phyloP scores from a whole-genome alignment of 2,888 invertebrate genomes.

The Nomada fucata region DNA sequence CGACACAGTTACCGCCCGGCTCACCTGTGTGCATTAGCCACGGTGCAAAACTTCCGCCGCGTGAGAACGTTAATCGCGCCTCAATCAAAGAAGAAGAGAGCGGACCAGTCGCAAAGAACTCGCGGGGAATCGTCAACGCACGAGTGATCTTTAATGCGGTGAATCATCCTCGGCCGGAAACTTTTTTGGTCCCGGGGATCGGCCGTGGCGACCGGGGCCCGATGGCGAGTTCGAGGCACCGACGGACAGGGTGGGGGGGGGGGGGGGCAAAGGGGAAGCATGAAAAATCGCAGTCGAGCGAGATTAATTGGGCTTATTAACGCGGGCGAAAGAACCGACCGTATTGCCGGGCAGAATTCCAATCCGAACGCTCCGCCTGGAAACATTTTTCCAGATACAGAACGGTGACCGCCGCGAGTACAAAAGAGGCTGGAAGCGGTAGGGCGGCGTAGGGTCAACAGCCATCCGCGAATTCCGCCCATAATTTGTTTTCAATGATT shows the following conservation, averaged over 20 bases:
- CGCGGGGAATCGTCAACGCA: slow-evolving; percentile 33
- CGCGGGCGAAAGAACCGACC: slow-evolving; percentile 33
- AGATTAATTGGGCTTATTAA: slow-evolving; percentile 61
- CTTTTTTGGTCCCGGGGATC: slow-evolving; percentile 25
- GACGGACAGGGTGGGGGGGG: not conserved
- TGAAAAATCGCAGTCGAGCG: slow-evolving; percentile 45
- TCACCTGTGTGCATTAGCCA: slow-evolving; percentile 3
- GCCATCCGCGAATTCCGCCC: slow-evolving; percentile 70
- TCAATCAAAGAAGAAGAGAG: not conserved
- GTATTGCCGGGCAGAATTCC: slow-evolving; percentile 46
- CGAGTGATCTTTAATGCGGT: slow-evolving; percentile 44
- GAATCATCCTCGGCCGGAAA: slow-evolving; percentile 46
- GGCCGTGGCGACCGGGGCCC: not conserved
- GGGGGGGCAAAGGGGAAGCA: slow-evolving; percentile 16
- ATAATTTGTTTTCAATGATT: slow-evolving; percentile 84
- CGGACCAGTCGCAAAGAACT: slow-evolving; percentile 36
- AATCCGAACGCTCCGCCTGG: slow-evolving; percentile 26
- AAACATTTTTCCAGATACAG: slow-evolving; percentile 59
- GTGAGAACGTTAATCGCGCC: slow-evolving; percentile 22
- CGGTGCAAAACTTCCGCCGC: slow-evolving; percentile 30
- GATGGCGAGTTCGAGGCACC: slow-evolving; percentile 18
- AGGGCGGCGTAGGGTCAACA: slow-evolving; percentile 20
- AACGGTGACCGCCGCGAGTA: not conserved
- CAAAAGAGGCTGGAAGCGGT: not conserved
- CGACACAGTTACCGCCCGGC: slow-evolving; percentile 26